These are phyloP conservation scores for Elymnias hypermnestra DNA, from an alignment of 1,140 invertebrate species.

Conservation along the genomic window DNA sequence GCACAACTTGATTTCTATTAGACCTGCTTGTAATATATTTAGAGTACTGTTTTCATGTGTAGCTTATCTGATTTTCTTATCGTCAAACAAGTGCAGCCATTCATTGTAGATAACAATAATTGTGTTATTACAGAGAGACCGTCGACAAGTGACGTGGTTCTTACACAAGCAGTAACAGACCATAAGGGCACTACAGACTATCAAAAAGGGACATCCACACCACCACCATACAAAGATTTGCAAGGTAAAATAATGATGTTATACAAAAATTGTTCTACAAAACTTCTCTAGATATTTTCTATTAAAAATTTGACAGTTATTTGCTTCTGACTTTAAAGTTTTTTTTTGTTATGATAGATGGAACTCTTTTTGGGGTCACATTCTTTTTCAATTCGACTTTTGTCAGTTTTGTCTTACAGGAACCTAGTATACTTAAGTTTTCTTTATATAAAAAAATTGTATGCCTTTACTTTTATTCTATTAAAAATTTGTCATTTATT, in stretches of 20 bases:
- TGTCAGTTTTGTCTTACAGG: no score
- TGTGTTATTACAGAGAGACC: constrained; percentile 47
- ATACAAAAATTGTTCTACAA: neutral
- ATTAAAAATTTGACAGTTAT: no score
- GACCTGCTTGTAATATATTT: constrained; percentile 16
- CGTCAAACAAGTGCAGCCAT: constrained; percentile 48
- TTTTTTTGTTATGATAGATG: no score
- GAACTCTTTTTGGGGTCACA: no score
- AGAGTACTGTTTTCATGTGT: constrained; percentile 23
- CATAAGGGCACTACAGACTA: constrained; percentile 37
- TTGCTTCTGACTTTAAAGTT: no score
- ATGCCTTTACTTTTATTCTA: neutral
- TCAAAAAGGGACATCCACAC: constrained; percentile 37
- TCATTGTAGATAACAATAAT: constrained; percentile 50
- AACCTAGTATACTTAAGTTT: neutral
- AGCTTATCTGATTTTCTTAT: constrained; percentile 55
- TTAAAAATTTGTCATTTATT: no score
- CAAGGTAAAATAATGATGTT: constrained; percentile 39
- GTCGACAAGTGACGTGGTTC: constrained; percentile 38
- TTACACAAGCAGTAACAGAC: constrained; percentile 31
- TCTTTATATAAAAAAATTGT: neutral
- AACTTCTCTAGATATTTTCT: no score
- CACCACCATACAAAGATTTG: constrained; percentile 54
- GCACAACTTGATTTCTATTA: no score
- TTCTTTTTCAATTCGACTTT: no score